Conservation (phyloP, 2,113 vertebrate genomes). For the Dasyurus viverrinus region DNA sequence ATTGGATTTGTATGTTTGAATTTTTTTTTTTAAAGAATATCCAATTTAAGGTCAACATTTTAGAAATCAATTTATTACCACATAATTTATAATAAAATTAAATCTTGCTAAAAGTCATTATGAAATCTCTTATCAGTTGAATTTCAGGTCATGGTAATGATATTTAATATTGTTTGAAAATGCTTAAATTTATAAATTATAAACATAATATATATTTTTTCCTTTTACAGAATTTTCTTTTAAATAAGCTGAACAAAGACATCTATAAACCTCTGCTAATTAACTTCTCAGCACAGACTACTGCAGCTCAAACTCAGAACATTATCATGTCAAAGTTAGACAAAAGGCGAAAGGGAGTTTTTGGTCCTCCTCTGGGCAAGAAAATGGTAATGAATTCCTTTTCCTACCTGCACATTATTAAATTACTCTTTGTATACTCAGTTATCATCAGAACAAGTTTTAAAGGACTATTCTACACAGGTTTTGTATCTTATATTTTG, state of each 20-base stretch:
- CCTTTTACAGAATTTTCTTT: slow-evolving; percentile 89
- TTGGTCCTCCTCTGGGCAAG: slow-evolving; percentile 90
- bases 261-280: slow-evolving; percentile 91
- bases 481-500: neutral
- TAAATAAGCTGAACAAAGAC: slow-evolving; percentile 91
- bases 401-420: neutral
- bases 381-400: slow-evolving; percentile 86
- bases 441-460: slow-evolving; percentile 7
- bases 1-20: neutral
- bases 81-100: neutral
- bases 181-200: slow-evolving; percentile 7
- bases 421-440: rapidly evolving
- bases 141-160: neutral
- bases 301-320: slow-evolving; percentile 93
- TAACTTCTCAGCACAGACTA: slow-evolving; percentile 96
- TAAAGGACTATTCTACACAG: neutral
- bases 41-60: neutral
- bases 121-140: neutral
- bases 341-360: slow-evolving; percentile 92
- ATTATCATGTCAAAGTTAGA: slow-evolving; percentile 95
- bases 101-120: neutral
- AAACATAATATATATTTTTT: slow-evolving; percentile 45
- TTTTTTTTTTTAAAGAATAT: neutral
- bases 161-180: slow-evolving; percentile 55
- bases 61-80: neutral